These are phyloP conservation scores for Gopherus flavomarginatus DNA, from an alignment of 2,113 vertebrate genomes.

Conservation along the genomic window DNA sequence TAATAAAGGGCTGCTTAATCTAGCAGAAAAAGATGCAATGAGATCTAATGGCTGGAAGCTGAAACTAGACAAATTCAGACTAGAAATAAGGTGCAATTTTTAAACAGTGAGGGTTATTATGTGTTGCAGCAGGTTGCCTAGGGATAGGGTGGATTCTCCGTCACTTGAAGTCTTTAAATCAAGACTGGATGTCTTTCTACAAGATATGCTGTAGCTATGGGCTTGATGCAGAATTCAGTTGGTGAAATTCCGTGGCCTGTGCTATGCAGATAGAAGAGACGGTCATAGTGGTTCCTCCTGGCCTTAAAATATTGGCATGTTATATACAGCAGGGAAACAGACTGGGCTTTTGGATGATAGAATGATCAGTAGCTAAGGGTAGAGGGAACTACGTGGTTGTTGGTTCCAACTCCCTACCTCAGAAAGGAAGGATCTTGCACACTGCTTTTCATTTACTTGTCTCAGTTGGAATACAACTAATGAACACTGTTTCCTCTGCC, in stretches of 20 bases:
- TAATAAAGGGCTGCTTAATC: background rate
- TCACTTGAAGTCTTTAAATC: background rate
- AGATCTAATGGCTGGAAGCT: background rate
- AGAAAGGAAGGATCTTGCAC: background rate
- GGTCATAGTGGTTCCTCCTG: background rate
- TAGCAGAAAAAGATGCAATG: background rate
- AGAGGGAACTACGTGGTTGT: background rate
- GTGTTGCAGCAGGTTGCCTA: background rate
- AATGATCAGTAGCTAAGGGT: background rate
- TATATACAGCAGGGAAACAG: background rate
- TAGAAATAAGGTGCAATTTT: background rate
- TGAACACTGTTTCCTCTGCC: background rate
- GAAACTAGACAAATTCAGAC: background rate
- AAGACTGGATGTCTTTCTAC: background rate
- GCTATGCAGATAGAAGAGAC: background rate
- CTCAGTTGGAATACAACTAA: background rate
- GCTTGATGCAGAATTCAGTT: background rate
- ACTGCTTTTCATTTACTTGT: background rate
- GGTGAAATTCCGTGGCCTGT: background rate
- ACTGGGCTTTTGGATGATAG: background rate
- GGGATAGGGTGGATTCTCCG: background rate
- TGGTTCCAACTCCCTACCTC: background rate
- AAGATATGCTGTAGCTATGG: background rate
- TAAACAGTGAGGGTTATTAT: background rate
- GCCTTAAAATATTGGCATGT: background rate